A percentile compares a stretch with the other conserved stretches of the same genome.
Evolutionary conservation across 2,113 vertebrate species (phyloP).

Genomic region (Mirza zaza): DNA sequence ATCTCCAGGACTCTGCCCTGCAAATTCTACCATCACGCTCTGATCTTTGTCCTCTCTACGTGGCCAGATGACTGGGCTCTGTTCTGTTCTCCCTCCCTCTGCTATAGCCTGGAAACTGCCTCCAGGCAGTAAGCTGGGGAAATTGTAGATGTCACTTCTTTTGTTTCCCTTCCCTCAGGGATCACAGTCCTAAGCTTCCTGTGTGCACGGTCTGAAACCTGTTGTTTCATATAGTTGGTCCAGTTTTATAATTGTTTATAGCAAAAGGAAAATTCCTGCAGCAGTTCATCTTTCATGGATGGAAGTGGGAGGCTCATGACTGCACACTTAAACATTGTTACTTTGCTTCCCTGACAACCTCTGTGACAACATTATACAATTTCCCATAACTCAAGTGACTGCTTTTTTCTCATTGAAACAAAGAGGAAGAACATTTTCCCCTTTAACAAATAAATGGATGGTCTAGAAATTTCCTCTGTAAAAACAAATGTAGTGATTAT

Average conservation of each 20-base stretch:
- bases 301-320: neutral
- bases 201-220: neutral
- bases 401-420: constrained; percentile 40
- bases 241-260: constrained; percentile 46
- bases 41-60: neutral
- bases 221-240: neutral
- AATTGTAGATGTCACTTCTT: neutral
- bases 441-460: neutral
- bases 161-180: neutral
- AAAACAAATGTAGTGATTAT: neutral
- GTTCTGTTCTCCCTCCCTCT: neutral
- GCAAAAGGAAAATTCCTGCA: constrained; percentile 49
- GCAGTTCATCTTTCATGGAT: constrained; percentile 1
- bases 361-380: constrained; percentile 24
- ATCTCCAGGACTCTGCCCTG: neutral
- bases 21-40: neutral
- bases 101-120: neutral
- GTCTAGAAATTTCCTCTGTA: constrained; percentile 11
- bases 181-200: neutral
- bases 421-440: neutral
- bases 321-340: neutral
- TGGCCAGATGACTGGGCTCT: neutral
- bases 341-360: constrained; percentile 51
- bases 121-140: neutral
- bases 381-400: constrained; percentile 46